A percentile compares a stretch with the other conserved stretches of the same genome.
Evolutionary conservation across 2,797 vertebrate genomes (phyloP).

Genomic region (Babyrousa celebensis): DNA sequence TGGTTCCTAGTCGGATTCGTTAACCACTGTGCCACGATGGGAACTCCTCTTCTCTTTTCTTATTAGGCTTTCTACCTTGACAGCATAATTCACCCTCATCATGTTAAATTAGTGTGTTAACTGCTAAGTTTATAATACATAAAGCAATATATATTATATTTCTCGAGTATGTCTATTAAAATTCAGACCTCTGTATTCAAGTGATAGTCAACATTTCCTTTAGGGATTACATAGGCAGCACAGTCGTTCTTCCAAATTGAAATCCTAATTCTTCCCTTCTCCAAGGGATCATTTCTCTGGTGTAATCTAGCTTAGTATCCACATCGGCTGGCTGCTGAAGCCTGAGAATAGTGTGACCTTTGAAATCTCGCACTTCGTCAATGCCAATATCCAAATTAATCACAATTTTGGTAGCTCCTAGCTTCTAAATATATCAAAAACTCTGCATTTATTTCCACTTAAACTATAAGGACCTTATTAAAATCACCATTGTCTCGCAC

Average conservation of each 20-base stretch:
- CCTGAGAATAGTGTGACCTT: not conserved
- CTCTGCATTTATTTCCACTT: not conserved
- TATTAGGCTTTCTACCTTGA: not conserved
- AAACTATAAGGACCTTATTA: not conserved
- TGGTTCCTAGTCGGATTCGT: too few relatives aligned
- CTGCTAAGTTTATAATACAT: not conserved
- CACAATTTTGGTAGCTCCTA: not conserved
- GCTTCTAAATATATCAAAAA: not conserved
- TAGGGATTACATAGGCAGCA: not conserved
- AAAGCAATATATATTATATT: not conserved
- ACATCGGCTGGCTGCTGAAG: not conserved
- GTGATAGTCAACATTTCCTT: slow-evolving; percentile 6
- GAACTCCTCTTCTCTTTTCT: not conserved
- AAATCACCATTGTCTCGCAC: not conserved
- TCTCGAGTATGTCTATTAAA: not conserved
- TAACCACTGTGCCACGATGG: too few relatives aligned
- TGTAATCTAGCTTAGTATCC: not conserved
- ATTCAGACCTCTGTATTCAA: not conserved
- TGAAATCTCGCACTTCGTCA: not conserved
- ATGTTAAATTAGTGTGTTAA: not conserved
- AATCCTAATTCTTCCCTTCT: slow-evolving; percentile 3
- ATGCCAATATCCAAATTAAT: not conserved
- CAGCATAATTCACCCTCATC: not conserved
- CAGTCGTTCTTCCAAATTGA: not conserved
- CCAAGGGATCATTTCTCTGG: not conserved